These are phyloP conservation scores for Dioctria rufipes DNA, from an alignment of 2,888 invertebrate species.

Conservation along the genomic window DNA sequence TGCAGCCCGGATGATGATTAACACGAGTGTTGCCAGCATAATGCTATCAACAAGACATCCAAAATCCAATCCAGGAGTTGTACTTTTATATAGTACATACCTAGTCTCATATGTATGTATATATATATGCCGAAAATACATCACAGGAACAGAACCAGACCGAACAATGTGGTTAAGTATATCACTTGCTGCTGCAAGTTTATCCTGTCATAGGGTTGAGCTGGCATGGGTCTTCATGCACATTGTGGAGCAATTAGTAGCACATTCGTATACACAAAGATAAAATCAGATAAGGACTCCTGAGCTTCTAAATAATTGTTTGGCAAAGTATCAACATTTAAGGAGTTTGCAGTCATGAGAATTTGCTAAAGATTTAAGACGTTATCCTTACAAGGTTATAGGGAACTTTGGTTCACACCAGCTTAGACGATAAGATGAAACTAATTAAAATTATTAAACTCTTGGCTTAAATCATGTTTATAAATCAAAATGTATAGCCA, in stretches of 20 bases:
- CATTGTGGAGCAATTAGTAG: slow-evolving; percentile 44
- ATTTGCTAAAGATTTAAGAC: slow-evolving; percentile 8
- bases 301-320: slow-evolving; percentile 36
- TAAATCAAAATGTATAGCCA: too few species aligned
- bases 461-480: background rate
- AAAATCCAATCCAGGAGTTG: background rate
- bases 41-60: slow-evolving; percentile 18
- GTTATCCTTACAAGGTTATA: slow-evolving; percentile 1
- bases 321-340: slow-evolving; percentile 46
- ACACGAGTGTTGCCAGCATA: slow-evolving; percentile 29
- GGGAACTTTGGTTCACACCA: background rate
- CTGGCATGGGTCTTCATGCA: background rate
- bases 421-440: slow-evolving; percentile 12
- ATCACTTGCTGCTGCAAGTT: slow-evolving; percentile 22
- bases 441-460: slow-evolving; percentile 45
- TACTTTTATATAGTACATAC: too few species aligned
- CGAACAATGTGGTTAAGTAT: slow-evolving; percentile 42
- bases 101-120: too few species aligned
- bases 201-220: background rate
- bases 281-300: slow-evolving; percentile 20
- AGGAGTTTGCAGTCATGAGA: slow-evolving; percentile 38
- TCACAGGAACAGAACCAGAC: background rate
- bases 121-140: background rate
- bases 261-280: slow-evolving; percentile 37
- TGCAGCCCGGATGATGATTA: slow-evolving; percentile 30